Evolutionary conservation across 2,113 vertebrate genomes (phyloP).

Genomic region (Motacilla tschutschensis): DNA sequence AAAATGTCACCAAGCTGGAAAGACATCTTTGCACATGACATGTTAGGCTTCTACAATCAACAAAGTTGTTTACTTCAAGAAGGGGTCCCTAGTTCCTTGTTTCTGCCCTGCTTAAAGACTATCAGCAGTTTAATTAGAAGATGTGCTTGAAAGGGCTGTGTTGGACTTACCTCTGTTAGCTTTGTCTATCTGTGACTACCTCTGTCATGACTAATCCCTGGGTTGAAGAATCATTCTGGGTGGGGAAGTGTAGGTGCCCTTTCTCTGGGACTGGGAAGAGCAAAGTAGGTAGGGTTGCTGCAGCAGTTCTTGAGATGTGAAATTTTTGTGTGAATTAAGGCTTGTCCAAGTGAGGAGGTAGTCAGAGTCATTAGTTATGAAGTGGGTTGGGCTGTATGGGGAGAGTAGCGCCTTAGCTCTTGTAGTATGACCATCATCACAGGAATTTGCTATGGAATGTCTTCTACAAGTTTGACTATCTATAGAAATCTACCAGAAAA

Average conservation of each 20-base stretch:
- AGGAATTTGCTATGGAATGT: constrained; percentile 4
- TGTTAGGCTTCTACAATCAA: not conserved
- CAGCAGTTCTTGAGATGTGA: not conserved
- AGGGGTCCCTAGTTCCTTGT: not conserved
- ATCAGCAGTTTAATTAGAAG: not conserved
- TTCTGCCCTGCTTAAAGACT: not conserved
- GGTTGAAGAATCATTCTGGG: not conserved
- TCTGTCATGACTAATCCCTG: constrained; percentile 33
- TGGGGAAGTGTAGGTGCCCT: constrained; percentile 19
- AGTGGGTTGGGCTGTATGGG: not conserved
- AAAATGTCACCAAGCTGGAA: not conserved
- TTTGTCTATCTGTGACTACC: not conserved
- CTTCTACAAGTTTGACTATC: not conserved
- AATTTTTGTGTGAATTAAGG: constrained; percentile 20
- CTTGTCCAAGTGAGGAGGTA: not conserved
- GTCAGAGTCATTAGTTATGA: constrained; percentile 14
- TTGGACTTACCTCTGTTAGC: not conserved
- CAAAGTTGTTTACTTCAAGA: not conserved
- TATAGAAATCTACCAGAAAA: not conserved
- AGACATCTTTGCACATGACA: not conserved
- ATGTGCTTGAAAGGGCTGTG: not conserved
- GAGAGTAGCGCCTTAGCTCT: not conserved
- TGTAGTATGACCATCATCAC: not conserved
- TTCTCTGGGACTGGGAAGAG: not conserved
- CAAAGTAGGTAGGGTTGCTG: not conserved